These are phyloP conservation scores for Diadophis punctatus DNA, from an alignment of 2,113 vertebrate species.

Conservation along the genomic window DNA sequence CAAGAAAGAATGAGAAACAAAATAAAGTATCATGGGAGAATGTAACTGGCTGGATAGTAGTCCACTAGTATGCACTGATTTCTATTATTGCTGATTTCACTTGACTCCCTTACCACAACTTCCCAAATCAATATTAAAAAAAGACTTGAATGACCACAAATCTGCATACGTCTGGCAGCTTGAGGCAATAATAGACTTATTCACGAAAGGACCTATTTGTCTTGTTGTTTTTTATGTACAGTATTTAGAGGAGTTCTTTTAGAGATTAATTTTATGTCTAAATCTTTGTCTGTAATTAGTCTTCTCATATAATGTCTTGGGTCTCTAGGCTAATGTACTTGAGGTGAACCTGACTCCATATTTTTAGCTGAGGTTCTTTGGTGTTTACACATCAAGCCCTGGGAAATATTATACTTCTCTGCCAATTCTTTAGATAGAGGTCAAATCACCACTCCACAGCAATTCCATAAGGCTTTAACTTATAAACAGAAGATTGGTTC, in stretches of 20 bases:
- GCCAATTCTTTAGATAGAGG: background rate
- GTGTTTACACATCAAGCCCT: background rate
- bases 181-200: background rate
- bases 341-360: background rate
- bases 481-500: background rate
- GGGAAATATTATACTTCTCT: background rate
- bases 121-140: background rate
- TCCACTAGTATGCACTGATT: background rate
- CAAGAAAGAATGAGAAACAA: background rate
- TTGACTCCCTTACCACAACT: background rate
- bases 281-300: background rate
- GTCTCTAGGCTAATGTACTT: background rate
- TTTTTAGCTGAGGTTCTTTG: background rate
- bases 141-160: background rate
- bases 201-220: background rate
- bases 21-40: background rate
- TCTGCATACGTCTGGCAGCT: background rate
- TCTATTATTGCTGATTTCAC: background rate
- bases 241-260: background rate
- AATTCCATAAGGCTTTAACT: background rate
- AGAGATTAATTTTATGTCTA: background rate
- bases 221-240: background rate
- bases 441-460: background rate
- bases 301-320: background rate
- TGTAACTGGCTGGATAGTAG: background rate